Percentiles rank a stretch among this genome's conserved stretches.
Conservation (phyloP, 2,888 invertebrate species). For the Priocnemis perturbator region DNA sequence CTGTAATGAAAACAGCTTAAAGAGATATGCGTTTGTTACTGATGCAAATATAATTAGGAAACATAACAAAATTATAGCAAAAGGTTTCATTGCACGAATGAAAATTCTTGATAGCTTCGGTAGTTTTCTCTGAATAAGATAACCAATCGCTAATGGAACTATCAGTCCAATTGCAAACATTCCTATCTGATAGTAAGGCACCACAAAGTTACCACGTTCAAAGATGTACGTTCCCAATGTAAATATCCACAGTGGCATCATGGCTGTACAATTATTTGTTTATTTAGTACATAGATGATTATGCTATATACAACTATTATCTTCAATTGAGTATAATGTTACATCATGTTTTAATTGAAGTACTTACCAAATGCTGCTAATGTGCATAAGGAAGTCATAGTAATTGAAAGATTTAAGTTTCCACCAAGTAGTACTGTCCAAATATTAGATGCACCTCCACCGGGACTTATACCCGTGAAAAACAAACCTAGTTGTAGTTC, state of each 20-base stretch:
- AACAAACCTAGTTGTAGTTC: conserved; percentile 90
- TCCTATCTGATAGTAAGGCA: conserved; percentile 88
- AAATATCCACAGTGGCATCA: conserved; percentile 95
- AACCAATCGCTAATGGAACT: conserved; percentile 85
- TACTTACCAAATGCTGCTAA: conserved; percentile 86
- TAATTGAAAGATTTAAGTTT: conserved; percentile 93
- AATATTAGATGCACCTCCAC: conserved; percentile 97
- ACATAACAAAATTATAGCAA: conserved; percentile 86
- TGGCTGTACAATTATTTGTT: conserved; percentile 78
- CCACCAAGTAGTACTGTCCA: conserved; percentile 95
- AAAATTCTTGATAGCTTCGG: conserved; percentile 83
- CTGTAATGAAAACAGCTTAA: conserved; percentile 91
- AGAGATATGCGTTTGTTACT: conserved; percentile 92
- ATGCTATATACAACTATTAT: background rate
- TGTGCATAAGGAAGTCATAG: conserved; percentile 96
- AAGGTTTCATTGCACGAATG: conserved; percentile 89
- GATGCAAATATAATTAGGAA: conserved; percentile 92
- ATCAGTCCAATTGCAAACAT: conserved; percentile 85
- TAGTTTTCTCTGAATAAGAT: conserved; percentile 81
- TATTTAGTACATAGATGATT: background rate
- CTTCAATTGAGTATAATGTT: conserved; percentile 6
- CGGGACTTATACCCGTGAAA: conserved; percentile 92
- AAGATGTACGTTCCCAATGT: conserved; percentile 88
- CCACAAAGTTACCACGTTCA: conserved; percentile 81
- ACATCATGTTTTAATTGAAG: conserved; percentile 4